Percentiles rank a stretch among this genome's conserved stretches.
phyloP scores from a whole-genome alignment of 2,888 invertebrate genomes.

The Oscheius sp. region DNA sequence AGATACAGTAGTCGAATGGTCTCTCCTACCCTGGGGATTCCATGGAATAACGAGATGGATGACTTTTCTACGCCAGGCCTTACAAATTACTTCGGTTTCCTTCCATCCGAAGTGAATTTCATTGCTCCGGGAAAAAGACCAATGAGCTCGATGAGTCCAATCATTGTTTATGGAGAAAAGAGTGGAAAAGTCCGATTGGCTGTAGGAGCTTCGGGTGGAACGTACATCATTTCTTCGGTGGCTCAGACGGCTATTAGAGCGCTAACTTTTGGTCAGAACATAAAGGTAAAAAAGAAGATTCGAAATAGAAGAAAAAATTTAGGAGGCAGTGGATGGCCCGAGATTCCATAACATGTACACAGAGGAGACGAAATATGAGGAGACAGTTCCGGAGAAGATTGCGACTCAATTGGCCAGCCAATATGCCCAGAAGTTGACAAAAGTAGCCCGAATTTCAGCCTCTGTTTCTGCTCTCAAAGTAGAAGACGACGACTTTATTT shows the following conservation, averaged over 20 bases:
- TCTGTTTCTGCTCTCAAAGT: background rate
- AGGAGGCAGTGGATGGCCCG: conserved; percentile 72
- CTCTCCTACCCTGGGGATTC: conserved; percentile 62
- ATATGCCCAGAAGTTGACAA: conserved; percentile 61
- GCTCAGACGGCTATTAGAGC: conserved; percentile 76
- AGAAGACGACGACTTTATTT: background rate
- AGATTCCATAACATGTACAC: conserved; percentile 70
- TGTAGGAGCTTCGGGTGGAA: conserved; percentile 87
- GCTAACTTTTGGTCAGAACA: conserved; percentile 80
- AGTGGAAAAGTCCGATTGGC: conserved; percentile 77
- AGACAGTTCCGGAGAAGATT: conserved; percentile 38
- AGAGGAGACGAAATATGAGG: conserved; percentile 72
- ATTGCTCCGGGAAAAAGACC: conserved; percentile 79
- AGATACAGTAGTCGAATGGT: conserved; percentile 61
- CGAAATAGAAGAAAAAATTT: background rate
- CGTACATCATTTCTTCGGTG: conserved; percentile 85
- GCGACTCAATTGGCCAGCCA: conserved; percentile 54
- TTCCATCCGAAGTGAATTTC: conserved; percentile 83
- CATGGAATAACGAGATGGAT: conserved; percentile 68
- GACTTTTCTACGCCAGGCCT: conserved; percentile 74
- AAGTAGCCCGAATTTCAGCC: background rate
- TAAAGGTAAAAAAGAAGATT: conserved; percentile 75
- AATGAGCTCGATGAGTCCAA: conserved; percentile 88
- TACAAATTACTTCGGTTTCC: conserved; percentile 68
- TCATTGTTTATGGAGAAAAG: conserved; percentile 78